Evolutionary conservation across 2,888 invertebrate genomes (phyloP).

Genomic region (Acronicta aceris): DNA sequence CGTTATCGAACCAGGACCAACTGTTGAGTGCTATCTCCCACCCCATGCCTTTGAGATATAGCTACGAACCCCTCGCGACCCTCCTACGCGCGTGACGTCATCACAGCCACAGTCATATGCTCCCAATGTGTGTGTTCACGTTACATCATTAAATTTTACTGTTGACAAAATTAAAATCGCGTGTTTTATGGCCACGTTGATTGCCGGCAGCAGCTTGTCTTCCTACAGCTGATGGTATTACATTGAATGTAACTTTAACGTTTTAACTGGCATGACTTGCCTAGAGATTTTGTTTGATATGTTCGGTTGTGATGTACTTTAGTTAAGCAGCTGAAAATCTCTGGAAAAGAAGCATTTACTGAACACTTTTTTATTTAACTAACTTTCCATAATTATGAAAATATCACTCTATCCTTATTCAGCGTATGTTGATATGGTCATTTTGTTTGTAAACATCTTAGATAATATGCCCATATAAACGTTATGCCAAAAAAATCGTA

Average conservation of each 20-base stretch:
- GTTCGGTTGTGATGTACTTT: neutral
- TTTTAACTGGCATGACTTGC: conserved; percentile 7
- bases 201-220: conserved; percentile 23
- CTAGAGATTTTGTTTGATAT: neutral
- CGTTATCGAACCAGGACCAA: conserved; percentile 83
- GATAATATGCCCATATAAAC: too few relatives aligned
- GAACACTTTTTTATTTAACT: too few relatives aligned
- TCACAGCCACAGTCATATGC: conserved; percentile 65
- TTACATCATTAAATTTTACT: conserved; percentile 65
- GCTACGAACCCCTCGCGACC: conserved; percentile 57
- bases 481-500: too few relatives aligned
- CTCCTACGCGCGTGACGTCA: conserved; percentile 78
- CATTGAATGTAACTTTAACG: conserved; percentile 1
- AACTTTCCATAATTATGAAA: too few relatives aligned
- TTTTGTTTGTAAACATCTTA: too few relatives aligned
- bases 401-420: too few relatives aligned
- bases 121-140: conserved; percentile 62
- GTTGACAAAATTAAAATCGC: conserved; percentile 61
- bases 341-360: too few relatives aligned
- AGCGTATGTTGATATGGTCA: too few relatives aligned
- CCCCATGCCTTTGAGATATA: conserved; percentile 62
- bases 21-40: conserved; percentile 81
- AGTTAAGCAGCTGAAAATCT: too few relatives aligned
- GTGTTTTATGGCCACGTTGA: conserved; percentile 45
- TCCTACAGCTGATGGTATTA: conserved; percentile 28